These are phyloP conservation scores for Pseudochromis fuscus DNA, from an alignment of 2,797 vertebrate species.

Conservation along the genomic window DNA sequence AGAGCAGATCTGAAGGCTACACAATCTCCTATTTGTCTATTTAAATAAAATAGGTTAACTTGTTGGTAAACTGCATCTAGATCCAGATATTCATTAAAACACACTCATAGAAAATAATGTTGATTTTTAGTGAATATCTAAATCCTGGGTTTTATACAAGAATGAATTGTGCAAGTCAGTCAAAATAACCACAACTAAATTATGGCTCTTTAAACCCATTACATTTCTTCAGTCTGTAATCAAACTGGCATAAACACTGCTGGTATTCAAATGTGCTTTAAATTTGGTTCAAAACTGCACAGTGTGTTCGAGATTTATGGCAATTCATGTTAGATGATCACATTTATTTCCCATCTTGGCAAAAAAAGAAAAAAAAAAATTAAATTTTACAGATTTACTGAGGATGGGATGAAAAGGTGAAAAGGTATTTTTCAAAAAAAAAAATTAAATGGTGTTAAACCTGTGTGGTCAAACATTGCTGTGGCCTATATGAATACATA, in stretches of 20 bases:
- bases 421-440: not conserved
- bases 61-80: not conserved
- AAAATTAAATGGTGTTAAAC: not conserved
- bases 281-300: conserved; percentile 15
- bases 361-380: not conserved
- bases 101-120: not conserved
- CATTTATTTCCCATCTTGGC: not conserved
- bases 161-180: not conserved
- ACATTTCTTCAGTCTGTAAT: not conserved
- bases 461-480: not conserved
- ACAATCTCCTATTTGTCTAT: not conserved
- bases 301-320: not conserved
- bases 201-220: not conserved
- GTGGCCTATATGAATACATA: not conserved
- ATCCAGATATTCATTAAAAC: not conserved
- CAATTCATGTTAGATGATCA: conserved; percentile 1
- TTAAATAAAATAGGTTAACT: not conserved
- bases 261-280: not conserved
- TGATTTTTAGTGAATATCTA: not conserved
- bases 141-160: not conserved
- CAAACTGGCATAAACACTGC: not conserved
- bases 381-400: not conserved
- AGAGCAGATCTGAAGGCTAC: not conserved
- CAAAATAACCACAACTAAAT: not conserved
- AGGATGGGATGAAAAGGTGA: not conserved